Conservation (phyloP, 2,797 vertebrate genomes). For the Acipenser transmontanus region DNA sequence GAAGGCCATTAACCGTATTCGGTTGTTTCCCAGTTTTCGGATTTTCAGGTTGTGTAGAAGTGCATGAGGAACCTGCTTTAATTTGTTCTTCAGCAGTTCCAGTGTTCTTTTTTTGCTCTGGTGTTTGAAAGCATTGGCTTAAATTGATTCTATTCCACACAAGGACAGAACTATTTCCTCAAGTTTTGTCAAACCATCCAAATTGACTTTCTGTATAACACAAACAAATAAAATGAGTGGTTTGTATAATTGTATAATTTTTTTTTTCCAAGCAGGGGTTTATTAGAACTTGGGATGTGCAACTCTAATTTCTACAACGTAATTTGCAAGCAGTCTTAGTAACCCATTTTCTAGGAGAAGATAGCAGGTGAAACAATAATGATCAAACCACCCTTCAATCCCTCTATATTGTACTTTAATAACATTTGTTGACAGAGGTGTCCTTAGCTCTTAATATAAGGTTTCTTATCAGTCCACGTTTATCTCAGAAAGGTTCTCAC, state of each 20-base stretch:
- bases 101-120: slow-evolving; percentile 45
- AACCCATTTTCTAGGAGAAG: slow-evolving; percentile 4
- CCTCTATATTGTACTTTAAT: background rate
- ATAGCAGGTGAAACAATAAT: background rate
- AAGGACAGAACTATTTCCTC: slow-evolving; percentile 64
- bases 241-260: background rate
- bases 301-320: too few species aligned
- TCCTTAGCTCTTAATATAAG: background rate
- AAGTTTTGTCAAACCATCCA: slow-evolving; percentile 47
- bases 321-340: background rate
- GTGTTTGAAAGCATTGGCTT: slow-evolving; percentile 56
- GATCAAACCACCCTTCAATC: background rate
- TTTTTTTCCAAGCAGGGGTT: background rate
- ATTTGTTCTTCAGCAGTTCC: slow-evolving; percentile 69
- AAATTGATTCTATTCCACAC: slow-evolving; percentile 63
- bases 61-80: slow-evolving; percentile 48
- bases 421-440: slow-evolving; percentile 13
- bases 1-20: slow-evolving; percentile 61
- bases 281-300: too few species aligned
- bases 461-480: slow-evolving; percentile 1
- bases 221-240: slow-evolving; percentile 17
- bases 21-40: slow-evolving; percentile 62
- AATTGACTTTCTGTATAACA: slow-evolving; percentile 47
- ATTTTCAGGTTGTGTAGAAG: slow-evolving; percentile 61
- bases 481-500: background rate